Evolutionary conservation across 2,797 vertebrate species (phyloP), one percentile per base, ranked within the genome.

Genomic region (Sebastes taczanowskii): DNA sequence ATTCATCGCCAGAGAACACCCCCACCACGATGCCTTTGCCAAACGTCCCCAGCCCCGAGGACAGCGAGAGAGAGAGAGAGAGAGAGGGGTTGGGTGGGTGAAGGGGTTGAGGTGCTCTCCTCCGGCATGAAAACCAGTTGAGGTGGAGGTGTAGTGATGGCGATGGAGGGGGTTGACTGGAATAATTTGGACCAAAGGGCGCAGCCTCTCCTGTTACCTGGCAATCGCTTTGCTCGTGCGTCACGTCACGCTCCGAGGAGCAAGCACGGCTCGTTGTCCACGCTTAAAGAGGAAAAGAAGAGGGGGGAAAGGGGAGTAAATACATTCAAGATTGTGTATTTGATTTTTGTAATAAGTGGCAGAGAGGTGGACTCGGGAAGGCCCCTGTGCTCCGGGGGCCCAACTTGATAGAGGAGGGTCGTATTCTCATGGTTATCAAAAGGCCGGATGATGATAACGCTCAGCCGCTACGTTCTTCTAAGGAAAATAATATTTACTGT

Each of bases 131-230:
- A 60, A 82, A 76, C 42, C 20, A 58, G 62, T 78, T 61, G 65
- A 80, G 82, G 78, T 64, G 80, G 75, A 84, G 77, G 70, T 77
- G 83, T 56, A 81, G 75, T 53, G 77, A 82, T 11, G 77, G 84
- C 56, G 38, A 81, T 62, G 65, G 84, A 83, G 68, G 81, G 65
- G 74, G 80, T 71, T 64, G 83, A 83, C 88, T 84, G 86, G 86
- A 87, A 88, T 91, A 91, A 93, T 91, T 88, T 86, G 92, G 93
- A 95, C 93, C 91, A 94, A 94, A 94, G 87, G 87, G 91, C 62
- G 30, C 76, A 83, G 77, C 84, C 84, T 90, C 90, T 93, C 91
- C 90, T 84, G 89, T 93, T 94, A 93, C 93, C 90, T 86, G 89
- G 86, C 82, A 78, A 82, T 87, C 63, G 70, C 84, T 89, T 65